Evolutionary conservation across 2,113 vertebrate species (phyloP).

Genomic region (Erythrocercus mccallii): DNA sequence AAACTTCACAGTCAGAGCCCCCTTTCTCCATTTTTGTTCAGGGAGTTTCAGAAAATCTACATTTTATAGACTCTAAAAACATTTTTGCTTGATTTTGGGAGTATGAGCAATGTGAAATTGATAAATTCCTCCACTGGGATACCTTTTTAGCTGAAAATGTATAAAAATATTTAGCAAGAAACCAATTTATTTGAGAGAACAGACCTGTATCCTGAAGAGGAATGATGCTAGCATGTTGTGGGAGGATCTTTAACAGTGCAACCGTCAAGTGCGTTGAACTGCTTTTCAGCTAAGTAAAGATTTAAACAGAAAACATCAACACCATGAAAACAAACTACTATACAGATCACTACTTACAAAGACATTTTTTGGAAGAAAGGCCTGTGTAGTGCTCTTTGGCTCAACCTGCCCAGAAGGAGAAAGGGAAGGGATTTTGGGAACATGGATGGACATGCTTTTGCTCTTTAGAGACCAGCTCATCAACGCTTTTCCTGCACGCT

Average conservation of each 20-base stretch:
- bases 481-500: background rate
- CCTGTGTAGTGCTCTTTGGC: background rate
- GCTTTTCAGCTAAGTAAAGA: background rate
- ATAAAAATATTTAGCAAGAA: background rate
- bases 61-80: background rate
- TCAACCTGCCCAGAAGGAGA: background rate
- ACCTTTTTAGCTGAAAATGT: background rate
- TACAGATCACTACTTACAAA: background rate
- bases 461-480: background rate
- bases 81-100: background rate
- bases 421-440: background rate
- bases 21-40: background rate
- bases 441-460: rapidly evolving
- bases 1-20: background rate
- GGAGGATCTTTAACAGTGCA: background rate
- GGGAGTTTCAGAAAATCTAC: background rate
- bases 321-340: background rate
- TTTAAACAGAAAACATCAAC: background rate
- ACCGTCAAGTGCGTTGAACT: background rate
- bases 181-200: background rate
- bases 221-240: background rate
- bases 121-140: background rate
- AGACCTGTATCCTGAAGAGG: background rate
- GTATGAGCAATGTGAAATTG: background rate
- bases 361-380: background rate